Evolutionary conservation across 2,113 vertebrate genomes (phyloP), one percentile per base, ranked within the genome.

Genomic region (Cepphus grylle): DNA sequence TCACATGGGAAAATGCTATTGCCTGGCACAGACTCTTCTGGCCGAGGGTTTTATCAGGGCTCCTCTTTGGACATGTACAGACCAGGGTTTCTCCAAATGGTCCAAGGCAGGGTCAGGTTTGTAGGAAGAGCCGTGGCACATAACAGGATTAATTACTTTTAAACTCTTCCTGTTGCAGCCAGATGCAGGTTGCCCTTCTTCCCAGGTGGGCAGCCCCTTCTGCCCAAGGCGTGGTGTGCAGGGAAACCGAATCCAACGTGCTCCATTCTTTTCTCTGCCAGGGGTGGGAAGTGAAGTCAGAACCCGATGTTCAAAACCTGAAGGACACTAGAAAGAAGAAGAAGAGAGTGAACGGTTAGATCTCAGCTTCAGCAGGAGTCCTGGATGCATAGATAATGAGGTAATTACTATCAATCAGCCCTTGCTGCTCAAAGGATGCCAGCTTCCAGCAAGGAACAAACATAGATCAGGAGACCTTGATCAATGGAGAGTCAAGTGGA

Each of bases 231-330:
- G 8, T 94, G 83, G 78, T 61, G 86, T 72, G 88, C 93, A 96
- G 95, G 81, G 84, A 96, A 96, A 93, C 67, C 7, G 16, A 93
- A 93, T 95, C 96, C 96, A 96, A 85, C 27, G 8, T 45, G 88
- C 96, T 97, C 87, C 91, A 29, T 97, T 94, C 90, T 89, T 92
- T 97, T 94, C 91, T 97, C 95, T 96, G 95, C 95, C 59, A 83
- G 93, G 86, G 81, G 96, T 95, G 95, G 80, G 88, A 96, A 96
- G 93, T 94, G 95, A 97, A 97, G 97, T 96, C 95, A 97, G 93
- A 95, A 97, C 93, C 95, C 87, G 25, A 95, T 91, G 88, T 96
- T 97, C 97, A 91, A 96, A 96, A 95, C 91, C 96, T 93, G 95
- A 98, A 97, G 97, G 95, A 97, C 96, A 97, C 97, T 97, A 85